A percentile compares a stretch with the other conserved stretches of the same genome.
Evolutionary conservation across 1,140 invertebrate genomes (phyloP).

Genomic region (Drosophila ercepeae): DNA sequence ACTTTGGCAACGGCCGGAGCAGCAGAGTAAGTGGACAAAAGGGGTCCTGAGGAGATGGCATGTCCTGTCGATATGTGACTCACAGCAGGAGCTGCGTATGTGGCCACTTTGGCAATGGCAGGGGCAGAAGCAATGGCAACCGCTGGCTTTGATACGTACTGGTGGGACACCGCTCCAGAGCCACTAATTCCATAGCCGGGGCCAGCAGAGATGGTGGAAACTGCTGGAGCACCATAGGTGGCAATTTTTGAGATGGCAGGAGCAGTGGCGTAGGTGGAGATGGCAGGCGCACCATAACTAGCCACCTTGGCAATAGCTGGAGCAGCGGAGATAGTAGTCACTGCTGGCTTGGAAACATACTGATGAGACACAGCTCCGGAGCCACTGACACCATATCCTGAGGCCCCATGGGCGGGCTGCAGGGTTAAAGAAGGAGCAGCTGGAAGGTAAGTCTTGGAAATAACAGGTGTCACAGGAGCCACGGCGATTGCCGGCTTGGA

Average conservation of each 20-base stretch:
- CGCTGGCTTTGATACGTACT: constrained; percentile 60
- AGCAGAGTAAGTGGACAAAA: constrained; percentile 24
- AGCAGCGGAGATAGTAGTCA: constrained; percentile 17
- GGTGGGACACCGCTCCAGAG: constrained; percentile 51
- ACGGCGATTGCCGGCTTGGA: constrained; percentile 55
- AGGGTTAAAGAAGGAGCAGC: not conserved
- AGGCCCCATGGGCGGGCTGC: not conserved
- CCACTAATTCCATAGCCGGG: constrained; percentile 27
- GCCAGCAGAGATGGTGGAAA: constrained; percentile 1
- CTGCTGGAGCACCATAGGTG: constrained; percentile 7
- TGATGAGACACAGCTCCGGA: constrained; percentile 1
- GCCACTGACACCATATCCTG: constrained; percentile 4
- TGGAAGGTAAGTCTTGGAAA: not conserved
- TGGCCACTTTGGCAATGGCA: constrained; percentile 30
- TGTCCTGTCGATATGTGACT: constrained; percentile 34
- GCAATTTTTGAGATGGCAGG: constrained; percentile 39
- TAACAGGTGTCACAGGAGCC: constrained; percentile 14
- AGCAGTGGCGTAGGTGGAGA: constrained; percentile 35
- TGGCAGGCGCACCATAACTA: constrained; percentile 27
- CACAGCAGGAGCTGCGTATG: constrained; percentile 37
- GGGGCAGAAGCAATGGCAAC: constrained; percentile 45
- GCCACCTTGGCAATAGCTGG: constrained; percentile 19
- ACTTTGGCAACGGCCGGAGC: constrained; percentile 47
- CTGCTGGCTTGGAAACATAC: constrained; percentile 15
- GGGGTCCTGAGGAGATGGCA: constrained; percentile 33